Base-by-base conservation (phyloP, 1,140 invertebrate genomes). In the Marisa cornuarietis region DNA sequence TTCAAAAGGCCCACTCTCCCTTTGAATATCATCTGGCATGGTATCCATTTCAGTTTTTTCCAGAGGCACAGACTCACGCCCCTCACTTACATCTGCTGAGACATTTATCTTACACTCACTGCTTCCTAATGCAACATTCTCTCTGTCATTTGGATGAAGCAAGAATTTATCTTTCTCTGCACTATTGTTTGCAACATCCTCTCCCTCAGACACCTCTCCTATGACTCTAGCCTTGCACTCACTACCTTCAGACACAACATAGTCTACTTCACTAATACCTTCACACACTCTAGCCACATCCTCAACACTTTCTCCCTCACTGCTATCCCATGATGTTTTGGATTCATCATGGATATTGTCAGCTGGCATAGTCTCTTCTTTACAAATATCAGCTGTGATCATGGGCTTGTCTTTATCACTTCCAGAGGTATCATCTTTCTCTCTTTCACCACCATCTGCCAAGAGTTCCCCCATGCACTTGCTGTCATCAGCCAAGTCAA, bases 131-230 rank as follows among this genome's bases (percentile, higher is more conserved):
- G 31, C 31, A 42, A 2, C 1, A 42, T 42, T 42, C 31, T 42
- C 31, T 42, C 31, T 6, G 31, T 42, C 31, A 42, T n/a, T n/a
- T n/a, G n/a, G n/a, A n/a, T 42, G 31, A 42, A 42, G 31, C 31
- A 42, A 42, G 54, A 58, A 9, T 18, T 58, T 75, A 51, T 77
- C 58, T 62, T 62, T 51, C 3, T 61, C 24, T 76, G 51, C 2
- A 61, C 51, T 61, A 54, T 22, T 26, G 14, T 68, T 74, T 18
- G 63, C 79, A 74, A n/a, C 72, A 76, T 80, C 63, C 22, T 71
- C 58, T 20, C 63, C 66, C 66, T 66, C 51, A 52, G 14, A 16
- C 22, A 31, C 24, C 6, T 42, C 73, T 26, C 6, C 58, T 18
- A 31, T 68, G 22, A 16, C 3, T 26, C 10, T 10, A 65, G 16